phyloP scores from a whole-genome alignment of 37 sponge, comb jelly and placozoan species.

The Ephydatia muelleri region DNA sequence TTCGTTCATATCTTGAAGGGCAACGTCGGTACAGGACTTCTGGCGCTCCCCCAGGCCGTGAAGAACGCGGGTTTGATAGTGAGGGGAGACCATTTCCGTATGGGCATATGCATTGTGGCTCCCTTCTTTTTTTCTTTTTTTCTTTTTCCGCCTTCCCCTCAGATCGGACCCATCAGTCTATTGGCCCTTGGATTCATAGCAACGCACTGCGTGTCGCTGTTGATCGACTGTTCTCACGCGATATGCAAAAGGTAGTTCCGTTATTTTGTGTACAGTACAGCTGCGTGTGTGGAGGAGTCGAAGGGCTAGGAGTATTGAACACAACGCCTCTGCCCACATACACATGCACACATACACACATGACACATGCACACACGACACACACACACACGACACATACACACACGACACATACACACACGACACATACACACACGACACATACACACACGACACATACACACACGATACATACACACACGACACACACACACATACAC shows the following conservation, averaged over 20 bases:
- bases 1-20: constrained; percentile 77
- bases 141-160: neutral
- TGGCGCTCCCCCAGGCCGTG: constrained; percentile 75
- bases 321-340: neutral
- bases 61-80: constrained; percentile 69
- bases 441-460: too few species aligned
- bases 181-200: constrained; percentile 51
- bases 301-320: too few species aligned
- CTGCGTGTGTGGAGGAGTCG: neutral
- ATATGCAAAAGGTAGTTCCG: constrained; percentile 44
- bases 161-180: constrained; percentile 38
- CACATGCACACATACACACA: neutral
- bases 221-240: constrained; percentile 39
- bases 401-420: too few species aligned
- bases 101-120: neutral
- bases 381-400: too few species aligned
- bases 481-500: too few species aligned
- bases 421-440: too few species aligned
- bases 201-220: constrained; percentile 71
- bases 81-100: neutral
- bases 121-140: neutral
- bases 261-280: too few species aligned
- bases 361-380: too few species aligned
- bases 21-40: constrained; percentile 81
- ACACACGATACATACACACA: too few species aligned